phyloP scores from a whole-genome alignment of 1,140 invertebrate species.

The Linepithema humile region DNA sequence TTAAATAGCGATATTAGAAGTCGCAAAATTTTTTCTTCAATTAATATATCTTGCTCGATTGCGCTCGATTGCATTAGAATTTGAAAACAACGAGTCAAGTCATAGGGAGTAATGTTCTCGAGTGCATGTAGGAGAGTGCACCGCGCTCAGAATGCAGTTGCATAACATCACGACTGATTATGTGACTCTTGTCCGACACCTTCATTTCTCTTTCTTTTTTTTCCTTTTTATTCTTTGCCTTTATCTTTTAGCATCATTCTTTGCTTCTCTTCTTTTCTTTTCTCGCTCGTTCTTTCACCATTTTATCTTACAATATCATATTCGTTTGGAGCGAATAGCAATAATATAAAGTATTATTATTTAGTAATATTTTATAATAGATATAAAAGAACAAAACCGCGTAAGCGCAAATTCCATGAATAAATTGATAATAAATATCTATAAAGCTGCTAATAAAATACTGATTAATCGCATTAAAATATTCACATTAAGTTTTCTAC shows the following conservation, averaged over 20 bases:
- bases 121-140: constrained; percentile 63
- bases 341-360: neutral
- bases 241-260: neutral
- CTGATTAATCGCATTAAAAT: neutral
- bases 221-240: constrained; percentile 16
- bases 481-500: neutral
- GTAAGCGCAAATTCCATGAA: neutral
- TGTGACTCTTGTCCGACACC: constrained; percentile 7
- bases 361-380: neutral
- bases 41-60: neutral
- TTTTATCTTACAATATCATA: neutral
- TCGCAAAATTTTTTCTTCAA: neutral
- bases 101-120: constrained; percentile 71
- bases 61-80: too few species aligned
- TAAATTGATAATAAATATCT: neutral
- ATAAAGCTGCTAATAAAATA: neutral
- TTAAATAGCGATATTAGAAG: neutral
- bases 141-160: constrained; percentile 70
- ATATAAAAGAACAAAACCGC: neutral
- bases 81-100: constrained; percentile 47
- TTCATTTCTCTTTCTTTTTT: constrained; percentile 28
- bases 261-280: neutral
- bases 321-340: too few species aligned
- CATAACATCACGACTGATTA: constrained; percentile 60
- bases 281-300: neutral